phyloP scores from a whole-genome alignment of 2,797 vertebrate species.

The Lagocephalus sceleratus region DNA sequence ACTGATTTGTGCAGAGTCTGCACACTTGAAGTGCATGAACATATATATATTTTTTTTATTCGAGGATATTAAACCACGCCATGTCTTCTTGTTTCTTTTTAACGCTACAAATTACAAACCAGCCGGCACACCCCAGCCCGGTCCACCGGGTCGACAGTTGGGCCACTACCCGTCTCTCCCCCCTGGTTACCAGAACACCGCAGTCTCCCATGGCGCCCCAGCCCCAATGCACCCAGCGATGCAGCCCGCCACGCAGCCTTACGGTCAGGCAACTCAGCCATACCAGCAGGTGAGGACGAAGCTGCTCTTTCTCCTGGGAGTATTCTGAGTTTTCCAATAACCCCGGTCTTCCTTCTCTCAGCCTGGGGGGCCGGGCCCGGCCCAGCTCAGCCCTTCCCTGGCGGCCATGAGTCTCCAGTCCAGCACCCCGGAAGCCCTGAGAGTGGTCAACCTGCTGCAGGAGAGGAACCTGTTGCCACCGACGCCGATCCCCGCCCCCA shows the following conservation, averaged over 20 bases:
- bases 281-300: slow-evolving; percentile 83
- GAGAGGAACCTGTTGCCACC: slow-evolving; percentile 90
- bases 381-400: slow-evolving; percentile 84
- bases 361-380: slow-evolving; percentile 77
- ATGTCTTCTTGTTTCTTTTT: neutral
- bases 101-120: neutral
- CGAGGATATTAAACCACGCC: too few species aligned
- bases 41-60: too few species aligned
- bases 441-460: slow-evolving; percentile 92
- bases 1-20: too few species aligned
- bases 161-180: slow-evolving; percentile 88
- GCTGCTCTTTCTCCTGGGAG: neutral
- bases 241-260: slow-evolving; percentile 77
- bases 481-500: slow-evolving; percentile 77
- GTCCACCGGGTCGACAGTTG: slow-evolving; percentile 76
- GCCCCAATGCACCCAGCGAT: slow-evolving; percentile 72
- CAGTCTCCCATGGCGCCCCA: slow-evolving; percentile 57
- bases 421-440: slow-evolving; percentile 84
- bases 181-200: slow-evolving; percentile 86
- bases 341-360: slow-evolving; percentile 34
- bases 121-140: slow-evolving; percentile 60
- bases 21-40: too few species aligned
- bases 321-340: neutral
- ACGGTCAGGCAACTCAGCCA: slow-evolving; percentile 77
- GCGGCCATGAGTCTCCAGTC: slow-evolving; percentile 83